Conservation (phyloP, 1,140 invertebrate species). For the Telenomus remus region DNA sequence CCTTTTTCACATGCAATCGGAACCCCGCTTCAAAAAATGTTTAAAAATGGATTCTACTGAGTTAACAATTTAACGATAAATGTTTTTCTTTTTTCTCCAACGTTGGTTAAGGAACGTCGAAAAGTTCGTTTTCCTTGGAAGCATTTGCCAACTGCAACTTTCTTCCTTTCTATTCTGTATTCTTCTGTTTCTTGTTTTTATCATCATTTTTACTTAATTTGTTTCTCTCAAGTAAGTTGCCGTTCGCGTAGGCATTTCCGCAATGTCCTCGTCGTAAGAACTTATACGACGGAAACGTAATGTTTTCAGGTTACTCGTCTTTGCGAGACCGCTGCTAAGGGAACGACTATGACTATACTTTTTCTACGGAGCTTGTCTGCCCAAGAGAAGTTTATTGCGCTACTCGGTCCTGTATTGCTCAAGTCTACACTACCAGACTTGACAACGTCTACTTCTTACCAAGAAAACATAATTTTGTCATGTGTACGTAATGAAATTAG, state of each 20-base stretch:
- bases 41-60: no score
- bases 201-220: conserved; percentile 42
- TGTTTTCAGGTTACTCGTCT: conserved; percentile 59
- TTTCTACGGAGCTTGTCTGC: conserved; percentile 38
- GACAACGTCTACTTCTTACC: conserved; percentile 30
- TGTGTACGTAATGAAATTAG: conserved; percentile 47
- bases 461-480: conserved; percentile 46
- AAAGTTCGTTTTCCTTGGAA: conserved; percentile 4
- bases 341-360: conserved; percentile 44
- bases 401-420: conserved; percentile 30
- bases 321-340: conserved; percentile 24
- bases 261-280: conserved; percentile 50
- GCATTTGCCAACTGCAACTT: conserved; percentile 49
- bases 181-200: conserved; percentile 21
- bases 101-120: conserved; percentile 5
- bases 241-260: conserved; percentile 59
- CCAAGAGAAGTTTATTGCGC: conserved; percentile 56
- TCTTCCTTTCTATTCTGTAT: conserved; percentile 20
- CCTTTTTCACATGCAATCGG: no score
- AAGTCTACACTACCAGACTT: not conserved
- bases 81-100: not conserved
- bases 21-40: no score
- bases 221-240: conserved; percentile 39
- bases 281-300: conserved; percentile 65
- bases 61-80: no score